phyloP scores from a whole-genome alignment of 2,113 vertebrate genomes.

The Probosciger aterrimus region DNA sequence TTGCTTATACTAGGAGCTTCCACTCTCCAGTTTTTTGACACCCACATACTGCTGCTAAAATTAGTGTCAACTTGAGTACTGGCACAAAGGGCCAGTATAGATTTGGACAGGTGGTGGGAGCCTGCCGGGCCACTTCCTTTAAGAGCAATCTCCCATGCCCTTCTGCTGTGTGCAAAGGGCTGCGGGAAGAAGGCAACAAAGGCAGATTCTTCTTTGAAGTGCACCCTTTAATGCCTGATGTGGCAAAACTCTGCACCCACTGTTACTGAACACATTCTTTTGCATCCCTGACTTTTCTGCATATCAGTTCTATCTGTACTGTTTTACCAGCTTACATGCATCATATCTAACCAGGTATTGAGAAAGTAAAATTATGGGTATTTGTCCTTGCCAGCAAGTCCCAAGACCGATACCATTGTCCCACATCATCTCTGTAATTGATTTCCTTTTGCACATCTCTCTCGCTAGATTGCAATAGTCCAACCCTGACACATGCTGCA shows the following conservation, averaged over 20 bases:
- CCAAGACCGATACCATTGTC: background rate
- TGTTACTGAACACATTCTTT: background rate
- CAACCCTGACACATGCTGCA: background rate
- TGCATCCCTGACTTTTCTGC: background rate
- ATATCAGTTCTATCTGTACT: background rate
- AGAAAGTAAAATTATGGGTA: background rate
- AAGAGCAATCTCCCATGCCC: accelerated
- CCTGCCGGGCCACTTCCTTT: background rate
- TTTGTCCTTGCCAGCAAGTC: background rate
- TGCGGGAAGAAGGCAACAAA: background rate
- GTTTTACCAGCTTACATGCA: background rate
- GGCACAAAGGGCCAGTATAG: background rate
- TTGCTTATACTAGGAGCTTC: background rate
- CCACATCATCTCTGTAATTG: background rate
- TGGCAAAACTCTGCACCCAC: background rate
- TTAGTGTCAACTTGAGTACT: background rate
- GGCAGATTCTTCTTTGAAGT: background rate
- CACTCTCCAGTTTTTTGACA: background rate
- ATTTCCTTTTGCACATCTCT: background rate
- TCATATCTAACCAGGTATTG: background rate
- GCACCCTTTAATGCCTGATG: background rate
- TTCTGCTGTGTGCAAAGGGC: background rate
- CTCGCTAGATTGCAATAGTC: background rate
- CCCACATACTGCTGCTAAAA: background rate
- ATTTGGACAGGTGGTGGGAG: background rate